Conservation (phyloP, 2,113 vertebrate genomes). For the Nestor notabilis region DNA sequence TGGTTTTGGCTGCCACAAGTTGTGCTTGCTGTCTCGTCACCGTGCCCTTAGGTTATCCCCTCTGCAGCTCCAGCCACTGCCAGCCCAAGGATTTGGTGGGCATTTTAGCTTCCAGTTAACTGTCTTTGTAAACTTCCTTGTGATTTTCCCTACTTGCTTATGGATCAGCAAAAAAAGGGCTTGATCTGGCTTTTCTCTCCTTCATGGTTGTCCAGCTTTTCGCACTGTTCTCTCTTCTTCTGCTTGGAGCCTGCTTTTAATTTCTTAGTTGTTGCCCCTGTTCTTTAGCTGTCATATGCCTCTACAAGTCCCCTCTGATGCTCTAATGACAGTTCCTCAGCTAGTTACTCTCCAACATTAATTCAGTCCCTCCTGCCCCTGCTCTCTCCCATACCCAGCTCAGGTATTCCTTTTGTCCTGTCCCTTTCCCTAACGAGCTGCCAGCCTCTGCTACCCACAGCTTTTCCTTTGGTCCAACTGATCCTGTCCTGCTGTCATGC, state of each 20-base stretch:
- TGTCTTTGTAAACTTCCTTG: neutral
- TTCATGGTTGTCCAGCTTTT: neutral
- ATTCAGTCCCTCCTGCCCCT: neutral
- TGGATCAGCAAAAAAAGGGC: neutral
- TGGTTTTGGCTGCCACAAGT: neutral
- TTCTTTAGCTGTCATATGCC: neutral
- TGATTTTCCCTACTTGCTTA: neutral
- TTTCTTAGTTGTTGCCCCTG: neutral
- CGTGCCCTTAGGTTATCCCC: rapidly evolving
- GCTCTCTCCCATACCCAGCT: neutral
- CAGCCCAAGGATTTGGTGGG: neutral
- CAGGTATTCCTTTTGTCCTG: neutral
- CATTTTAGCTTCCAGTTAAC: neutral
- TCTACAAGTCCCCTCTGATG: neutral
- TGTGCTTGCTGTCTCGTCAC: neutral
- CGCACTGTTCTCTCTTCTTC: neutral
- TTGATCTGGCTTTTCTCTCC: neutral
- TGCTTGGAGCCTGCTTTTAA: neutral
- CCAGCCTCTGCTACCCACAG: neutral
- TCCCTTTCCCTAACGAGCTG: rapidly evolving
- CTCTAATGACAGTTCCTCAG: neutral
- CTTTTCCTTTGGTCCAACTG: neutral
- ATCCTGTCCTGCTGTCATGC: neutral
- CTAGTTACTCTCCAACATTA: neutral
- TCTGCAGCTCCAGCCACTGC: neutral